Percentiles rank a stretch among this genome's conserved stretches.
Conservation (phyloP, 2,797 vertebrate species). For the Leucoraja ocellata region DNA sequence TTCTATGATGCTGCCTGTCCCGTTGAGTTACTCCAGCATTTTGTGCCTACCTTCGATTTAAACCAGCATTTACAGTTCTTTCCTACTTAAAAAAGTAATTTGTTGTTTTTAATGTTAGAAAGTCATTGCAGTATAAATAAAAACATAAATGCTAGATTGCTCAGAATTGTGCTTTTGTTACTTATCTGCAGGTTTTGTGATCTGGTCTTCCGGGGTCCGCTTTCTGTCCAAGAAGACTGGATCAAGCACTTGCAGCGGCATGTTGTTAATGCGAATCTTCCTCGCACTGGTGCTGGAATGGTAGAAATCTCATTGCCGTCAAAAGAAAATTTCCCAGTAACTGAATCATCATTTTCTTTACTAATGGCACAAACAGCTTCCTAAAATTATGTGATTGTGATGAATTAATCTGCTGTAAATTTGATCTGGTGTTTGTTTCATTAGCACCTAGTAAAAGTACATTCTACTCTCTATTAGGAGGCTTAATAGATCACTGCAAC, state of each 20-base stretch:
- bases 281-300: constrained; percentile 93
- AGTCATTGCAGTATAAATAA: neutral
- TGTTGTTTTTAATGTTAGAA: neutral
- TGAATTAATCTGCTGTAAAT: constrained; percentile 76
- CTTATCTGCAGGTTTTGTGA: constrained; percentile 84
- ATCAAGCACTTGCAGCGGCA: constrained; percentile 99
- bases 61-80: no score
- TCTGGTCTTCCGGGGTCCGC: constrained; percentile 95
- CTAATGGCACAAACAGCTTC: constrained; percentile 79
- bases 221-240: constrained; percentile 99
- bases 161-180: constrained; percentile 21
- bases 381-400: constrained; percentile 70
- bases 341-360: constrained; percentile 69
- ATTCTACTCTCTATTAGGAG: constrained; percentile 15
- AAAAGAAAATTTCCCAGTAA: constrained; percentile 68
- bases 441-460: constrained; percentile 34
- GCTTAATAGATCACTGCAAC: constrained; percentile 32
- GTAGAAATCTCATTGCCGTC: constrained; percentile 82
- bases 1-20: no score
- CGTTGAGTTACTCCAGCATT: no score
- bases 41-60: no score
- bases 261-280: constrained; percentile 95
- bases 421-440: constrained; percentile 30
- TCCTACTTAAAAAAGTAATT: no score
- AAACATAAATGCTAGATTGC: neutral